Percentiles rank a stretch among this genome's conserved stretches.
phyloP scores from a whole-genome alignment of 2,113 vertebrate genomes.

The Maccullochella peelii region DNA sequence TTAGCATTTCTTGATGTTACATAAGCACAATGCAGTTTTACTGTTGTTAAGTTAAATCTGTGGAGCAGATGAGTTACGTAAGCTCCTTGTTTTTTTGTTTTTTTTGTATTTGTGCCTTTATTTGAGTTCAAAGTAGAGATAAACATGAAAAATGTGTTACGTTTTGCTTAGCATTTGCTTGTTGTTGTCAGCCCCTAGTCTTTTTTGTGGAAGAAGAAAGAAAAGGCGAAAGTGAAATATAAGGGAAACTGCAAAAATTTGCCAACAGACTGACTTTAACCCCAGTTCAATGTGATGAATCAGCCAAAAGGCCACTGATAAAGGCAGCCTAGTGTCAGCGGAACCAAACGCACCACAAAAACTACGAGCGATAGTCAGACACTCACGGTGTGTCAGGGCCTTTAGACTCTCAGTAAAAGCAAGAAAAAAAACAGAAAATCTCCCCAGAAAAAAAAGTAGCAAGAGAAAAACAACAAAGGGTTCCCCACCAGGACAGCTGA shows the following conservation, averaged over 20 bases:
- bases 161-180: neutral
- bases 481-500: conserved; percentile 10
- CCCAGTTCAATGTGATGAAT: neutral
- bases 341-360: neutral
- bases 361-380: neutral
- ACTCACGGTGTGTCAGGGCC: neutral
- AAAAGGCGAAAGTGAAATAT: neutral
- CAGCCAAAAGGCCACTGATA: neutral
- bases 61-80: neutral
- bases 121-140: neutral
- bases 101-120: neutral
- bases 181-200: neutral
- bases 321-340: neutral
- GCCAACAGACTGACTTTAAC: neutral
- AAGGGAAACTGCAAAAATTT: neutral
- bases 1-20: neutral
- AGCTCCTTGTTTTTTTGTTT: neutral
- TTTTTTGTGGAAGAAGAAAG: neutral
- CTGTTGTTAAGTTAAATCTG: neutral
- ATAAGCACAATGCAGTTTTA: neutral
- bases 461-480: neutral
- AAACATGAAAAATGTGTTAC: neutral
- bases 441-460: neutral
- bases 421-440: neutral
- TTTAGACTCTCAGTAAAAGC: neutral